These are phyloP conservation scores for Ara ararauna DNA, from an alignment of 2,797 vertebrate genomes.

Conservation along the genomic window DNA sequence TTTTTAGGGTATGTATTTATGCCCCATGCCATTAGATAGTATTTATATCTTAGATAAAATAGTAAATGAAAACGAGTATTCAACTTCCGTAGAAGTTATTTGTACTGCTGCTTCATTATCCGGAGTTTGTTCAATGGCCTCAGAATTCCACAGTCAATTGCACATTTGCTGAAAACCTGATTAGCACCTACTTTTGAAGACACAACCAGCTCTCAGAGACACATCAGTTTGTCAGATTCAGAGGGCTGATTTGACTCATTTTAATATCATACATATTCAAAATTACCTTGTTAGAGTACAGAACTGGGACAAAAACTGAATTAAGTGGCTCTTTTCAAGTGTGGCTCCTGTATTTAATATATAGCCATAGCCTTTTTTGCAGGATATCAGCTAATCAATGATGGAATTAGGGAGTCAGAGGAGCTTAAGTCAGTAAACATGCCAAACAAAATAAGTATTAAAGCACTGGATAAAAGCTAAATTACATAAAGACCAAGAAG, in stretches of 20 bases:
- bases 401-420: background rate
- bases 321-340: background rate
- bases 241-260: background rate
- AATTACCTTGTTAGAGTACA: slow-evolving; percentile 10
- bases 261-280: slow-evolving; percentile 1
- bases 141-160: background rate
- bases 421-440: background rate
- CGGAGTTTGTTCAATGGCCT: background rate
- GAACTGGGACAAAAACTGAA: background rate
- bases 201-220: background rate
- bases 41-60: background rate
- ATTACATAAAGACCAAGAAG: background rate
- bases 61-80: background rate
- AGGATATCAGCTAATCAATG: background rate
- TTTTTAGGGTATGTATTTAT: background rate
- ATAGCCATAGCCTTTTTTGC: background rate
- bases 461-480: background rate
- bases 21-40: rapidly evolving
- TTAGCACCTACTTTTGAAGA: background rate
- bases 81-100: background rate
- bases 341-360: background rate
- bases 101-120: background rate
- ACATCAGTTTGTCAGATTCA: background rate
- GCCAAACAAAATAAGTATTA: background rate
- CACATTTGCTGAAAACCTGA: background rate